These are phyloP conservation scores for Agelas oroides DNA, from an alignment of 37 sponge, comb jelly and placozoan genomes.

Conservation along the genomic window DNA sequence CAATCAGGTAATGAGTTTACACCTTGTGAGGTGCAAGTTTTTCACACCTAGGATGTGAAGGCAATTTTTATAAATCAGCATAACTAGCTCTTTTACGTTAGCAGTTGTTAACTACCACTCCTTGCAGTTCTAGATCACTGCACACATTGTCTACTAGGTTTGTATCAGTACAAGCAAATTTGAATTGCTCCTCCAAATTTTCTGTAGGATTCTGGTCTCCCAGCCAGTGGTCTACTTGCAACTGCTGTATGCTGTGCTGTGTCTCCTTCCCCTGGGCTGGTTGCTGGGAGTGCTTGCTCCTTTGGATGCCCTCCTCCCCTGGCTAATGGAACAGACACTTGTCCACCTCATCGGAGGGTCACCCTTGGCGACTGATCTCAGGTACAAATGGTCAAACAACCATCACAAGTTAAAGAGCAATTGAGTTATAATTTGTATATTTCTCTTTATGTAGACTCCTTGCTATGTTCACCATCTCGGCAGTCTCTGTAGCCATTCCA, in stretches of 20 bases:
- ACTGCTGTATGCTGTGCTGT: conserved; percentile 49
- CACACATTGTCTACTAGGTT: no score
- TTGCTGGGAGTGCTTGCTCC: conserved; percentile 63
- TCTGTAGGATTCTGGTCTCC: not conserved
- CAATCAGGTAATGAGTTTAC: conserved; percentile 28
- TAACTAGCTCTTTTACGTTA: no score
- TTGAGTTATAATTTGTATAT: not conserved
- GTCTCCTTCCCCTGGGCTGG: conserved; percentile 71
- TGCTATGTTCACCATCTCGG: conserved; percentile 26
- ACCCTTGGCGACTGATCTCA: conserved; percentile 65
- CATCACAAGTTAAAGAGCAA: no score
- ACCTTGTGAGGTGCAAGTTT: no score
- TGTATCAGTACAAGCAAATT: no score
- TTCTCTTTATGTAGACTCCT: conserved; percentile 29
- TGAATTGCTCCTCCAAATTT: not conserved
- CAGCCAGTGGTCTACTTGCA: conserved; percentile 16
- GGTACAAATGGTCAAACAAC: conserved; percentile 35
- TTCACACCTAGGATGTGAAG: no score
- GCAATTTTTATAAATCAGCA: no score
- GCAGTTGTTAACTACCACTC: no score
- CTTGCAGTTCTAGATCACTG: no score
- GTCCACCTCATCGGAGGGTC: conserved; percentile 72
- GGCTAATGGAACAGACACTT: conserved; percentile 64
- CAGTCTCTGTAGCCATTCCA: conserved; percentile 19
- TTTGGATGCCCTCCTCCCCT: conserved; percentile 63